Evolutionary conservation across 2,797 vertebrate species (phyloP), one percentile per base, ranked within the genome.

Genomic region (Fringilla coelebs): DNA sequence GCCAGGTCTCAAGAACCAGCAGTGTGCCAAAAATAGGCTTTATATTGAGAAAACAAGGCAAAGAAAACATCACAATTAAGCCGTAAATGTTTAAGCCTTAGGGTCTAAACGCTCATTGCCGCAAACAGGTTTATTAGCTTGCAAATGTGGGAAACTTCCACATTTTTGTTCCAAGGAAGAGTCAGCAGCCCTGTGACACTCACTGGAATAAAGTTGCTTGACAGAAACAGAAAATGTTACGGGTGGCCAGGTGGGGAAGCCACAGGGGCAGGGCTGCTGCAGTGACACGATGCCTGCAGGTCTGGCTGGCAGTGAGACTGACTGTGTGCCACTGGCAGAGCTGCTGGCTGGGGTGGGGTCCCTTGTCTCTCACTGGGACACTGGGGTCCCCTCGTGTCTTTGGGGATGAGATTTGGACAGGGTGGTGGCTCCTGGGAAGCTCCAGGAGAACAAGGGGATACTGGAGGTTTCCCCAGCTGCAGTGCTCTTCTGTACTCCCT

Each of bases 201-300:
- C 17, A 18, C 11, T 43, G 51, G 21, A 19, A 81, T 46, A 41
- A 45, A 54, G 83, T 4, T 55, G 9, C 18, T 41, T 67, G 57
- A 43, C 21, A 54, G 60, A 43, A 68, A 24, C 1, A 80, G 28
- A 38, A 49, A 14, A 7, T n/a, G 24, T 34, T 15, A 10, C 48
- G 25, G 66, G 15, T 7, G 51, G 32, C 15, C 14, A 32, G 19
- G 32, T 25, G 0, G 4, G 54, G 67, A 28, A 62, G 26, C 7
- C 17, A 1, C 0, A 32, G 24, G 3, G 13, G 1, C 15, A 29
- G 19, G 17, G 46, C 13, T 70, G 38, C 13, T 55, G 68, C 55
- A 58, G 17, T 6, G 8, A 2, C 9, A 3, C 0, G 1, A 1
- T 45, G n/a, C n/a, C 48, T 0, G 1, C 10, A n/a, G 36, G 25